Base-by-base conservation (phyloP, 2,888 invertebrate species). In the Epicampocera succincta region DNA sequence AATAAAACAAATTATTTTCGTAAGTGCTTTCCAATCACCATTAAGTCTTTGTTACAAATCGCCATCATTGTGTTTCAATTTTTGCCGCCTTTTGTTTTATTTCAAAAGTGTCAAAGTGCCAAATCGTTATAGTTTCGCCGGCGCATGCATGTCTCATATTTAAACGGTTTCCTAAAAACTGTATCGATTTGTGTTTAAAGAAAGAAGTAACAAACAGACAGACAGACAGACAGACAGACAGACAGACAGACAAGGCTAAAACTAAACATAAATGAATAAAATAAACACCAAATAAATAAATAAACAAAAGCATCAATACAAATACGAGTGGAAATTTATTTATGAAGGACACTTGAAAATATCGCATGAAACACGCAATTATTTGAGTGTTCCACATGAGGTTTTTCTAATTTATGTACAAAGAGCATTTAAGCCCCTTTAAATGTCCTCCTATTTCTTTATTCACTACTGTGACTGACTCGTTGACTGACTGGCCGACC, bases 71-170 rank as follows among this genome's bases (percentile, higher is more conserved):
- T 42, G 2, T 25, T 25, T 5, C 3, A 40, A 17, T 13, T 13
- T 5, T 9, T 52, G 2, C 15, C 42, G 13, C 44, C 11, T 58
- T 50, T 42, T 6, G 48, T n/a, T 66, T 25, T 19, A 60, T 33
- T 73, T 65, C 19, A 65, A 46, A 84, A 80, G 84, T 85, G 85
- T 85, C 84, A 84, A 85, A 78, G 81, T 84, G 85, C 83, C 84
- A 85, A 85, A 80, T 74, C 80, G 73, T 85, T 84, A 84, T 82
- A 73, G 63, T 77, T 63, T 63, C 42, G 13, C 17, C 56, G 48
- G 19, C 68, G 56, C 56, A 46, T 15, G 66, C 65, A 75, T 66
- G 61, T 48, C 66, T 71, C 19, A 12, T 33, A 19, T 9, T 33
- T 15, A 42, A 21, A 54, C 17, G 15, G 33, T 21, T 33, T 33